Percentiles rank a stretch among this genome's conserved stretches.
Evolutionary conservation across 2,113 vertebrate genomes (phyloP).

Genomic region (Charadrius vociferus): DNA sequence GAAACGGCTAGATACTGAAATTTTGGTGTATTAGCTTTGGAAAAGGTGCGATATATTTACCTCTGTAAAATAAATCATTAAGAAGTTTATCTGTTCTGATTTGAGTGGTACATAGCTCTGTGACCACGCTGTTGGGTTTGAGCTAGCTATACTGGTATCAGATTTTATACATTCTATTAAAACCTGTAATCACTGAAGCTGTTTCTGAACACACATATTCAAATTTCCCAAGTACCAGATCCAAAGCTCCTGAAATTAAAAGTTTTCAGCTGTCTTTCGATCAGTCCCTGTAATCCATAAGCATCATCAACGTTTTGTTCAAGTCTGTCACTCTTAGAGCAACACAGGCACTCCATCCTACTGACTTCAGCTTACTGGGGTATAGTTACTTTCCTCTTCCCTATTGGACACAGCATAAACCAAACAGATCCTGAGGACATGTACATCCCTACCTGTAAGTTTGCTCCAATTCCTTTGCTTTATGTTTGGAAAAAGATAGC

Average conservation of each 20-base stretch:
- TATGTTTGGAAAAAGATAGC: neutral
- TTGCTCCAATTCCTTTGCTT: neutral
- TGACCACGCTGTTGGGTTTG: neutral
- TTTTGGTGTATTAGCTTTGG: neutral
- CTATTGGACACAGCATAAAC: neutral
- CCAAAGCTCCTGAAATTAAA: neutral
- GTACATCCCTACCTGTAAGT: rapidly evolving
- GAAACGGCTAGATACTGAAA: neutral
- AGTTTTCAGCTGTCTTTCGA: neutral
- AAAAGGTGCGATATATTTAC: neutral
- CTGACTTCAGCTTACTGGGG: neutral
- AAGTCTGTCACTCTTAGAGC: neutral
- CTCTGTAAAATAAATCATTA: neutral
- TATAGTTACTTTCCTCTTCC: rapidly evolving
- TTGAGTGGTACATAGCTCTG: neutral
- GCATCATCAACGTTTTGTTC: neutral
- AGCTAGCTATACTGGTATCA: neutral
- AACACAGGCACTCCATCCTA: neutral
- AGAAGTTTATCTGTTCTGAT: neutral
- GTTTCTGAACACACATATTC: neutral
- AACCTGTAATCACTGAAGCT: neutral
- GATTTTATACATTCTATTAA: neutral
- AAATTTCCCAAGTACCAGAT: neutral
- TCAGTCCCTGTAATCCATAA: neutral
- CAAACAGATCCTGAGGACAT: rapidly evolving